Evolutionary conservation across 2,888 invertebrate species (phyloP), one percentile per base, ranked within the genome.

Genomic region (Stictocephala bisonia): DNA sequence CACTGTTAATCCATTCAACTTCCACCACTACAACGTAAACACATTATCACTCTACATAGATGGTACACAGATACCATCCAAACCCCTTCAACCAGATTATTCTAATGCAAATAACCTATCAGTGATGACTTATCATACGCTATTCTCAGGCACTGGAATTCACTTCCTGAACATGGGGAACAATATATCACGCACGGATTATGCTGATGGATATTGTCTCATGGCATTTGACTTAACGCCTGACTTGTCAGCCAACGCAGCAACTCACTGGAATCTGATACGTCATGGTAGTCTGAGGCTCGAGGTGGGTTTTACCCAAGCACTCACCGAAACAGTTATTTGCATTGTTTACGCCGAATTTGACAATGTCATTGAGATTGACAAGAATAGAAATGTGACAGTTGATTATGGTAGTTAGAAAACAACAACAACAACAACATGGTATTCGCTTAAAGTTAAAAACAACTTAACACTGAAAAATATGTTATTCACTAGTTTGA

Each of bases 291-390:
- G 13, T 26, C 2, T 53, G n/a, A 7, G 53, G 1, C 24, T 53
- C 2, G 53, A 53, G n/a, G 4, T 53, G 1, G 53, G 26, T 2
- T 53, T 53, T 15, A 3, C 2, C n/a, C 18, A 75, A 4, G 71
- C 77, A 1, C 68, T 80, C 3, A 4, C 51, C 0, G 69, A 78
- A 53, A 75, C 79, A 9, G 40, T 82, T 1, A 79, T 78, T 66
- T 78, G 78, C 15, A 69, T 81, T 3, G 53, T 80, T 2, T 80
- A 80, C 58, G 77, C 79, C 0, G 81, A 81, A 69, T 81, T 78
- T 53, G 80, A 81, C 44, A 82, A 80, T 71, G 51, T 81, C 11
- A 71, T 82, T 13, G 79, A 81, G 71, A 80, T 81, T 7, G 79
- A 80, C 51, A 60, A 78, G 29, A 60, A 76, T 1, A 70, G 79